Base-by-base conservation (phyloP, 1,140 invertebrate genomes). In the Caerostris darwini region DNA sequence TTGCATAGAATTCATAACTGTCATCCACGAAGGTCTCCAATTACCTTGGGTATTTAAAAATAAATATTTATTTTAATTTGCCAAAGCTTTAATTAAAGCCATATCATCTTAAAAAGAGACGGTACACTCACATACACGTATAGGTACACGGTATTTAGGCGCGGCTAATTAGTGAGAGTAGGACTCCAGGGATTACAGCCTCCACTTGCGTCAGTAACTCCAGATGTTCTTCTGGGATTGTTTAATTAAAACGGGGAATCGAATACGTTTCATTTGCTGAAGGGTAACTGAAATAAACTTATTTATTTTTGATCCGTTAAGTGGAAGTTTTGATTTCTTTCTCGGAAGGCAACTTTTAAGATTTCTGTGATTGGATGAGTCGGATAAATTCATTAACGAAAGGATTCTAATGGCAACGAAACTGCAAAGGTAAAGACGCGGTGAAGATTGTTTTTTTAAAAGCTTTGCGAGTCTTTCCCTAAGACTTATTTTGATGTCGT, bases 181-280 rank as follows among this genome's bases (percentile, higher is more conserved):
- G 3, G 17, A 54, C 81, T 56, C 14, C 14, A 83, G 54, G 53
- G 81, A 83, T 83, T 56, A 56, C 53, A 17, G 53, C 12, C 17
- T 54, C 53, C n/a, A 19, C 34, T 14, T 56, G 53, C 81, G n/a
- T 83, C 81, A 57, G 56, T 83, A 83, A 83, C n/a, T 83, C 53
- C 81, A 54, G 53, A 57, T 57, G 81, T 56, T 83, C 81, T 57
- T 83, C 56, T 57, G 5, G 53, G 54, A 56, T 3, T 57, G 53
- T 57, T 83, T 83, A 83, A 83, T 83, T 83, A 83, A 83, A 83
- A 19, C 10, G n/a, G 67, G 53, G 14, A 10, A n/a, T 57, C 53
- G 53, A 2, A 7, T 5, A n/a, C 2, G 81, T 14, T 10, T 3
- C 19, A n/a, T 77, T 53, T 10, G 69, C 34, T 34, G 5, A 50